Evolutionary conservation across 2,797 vertebrate genomes (phyloP).

Genomic region (Meriones psammophilus): DNA sequence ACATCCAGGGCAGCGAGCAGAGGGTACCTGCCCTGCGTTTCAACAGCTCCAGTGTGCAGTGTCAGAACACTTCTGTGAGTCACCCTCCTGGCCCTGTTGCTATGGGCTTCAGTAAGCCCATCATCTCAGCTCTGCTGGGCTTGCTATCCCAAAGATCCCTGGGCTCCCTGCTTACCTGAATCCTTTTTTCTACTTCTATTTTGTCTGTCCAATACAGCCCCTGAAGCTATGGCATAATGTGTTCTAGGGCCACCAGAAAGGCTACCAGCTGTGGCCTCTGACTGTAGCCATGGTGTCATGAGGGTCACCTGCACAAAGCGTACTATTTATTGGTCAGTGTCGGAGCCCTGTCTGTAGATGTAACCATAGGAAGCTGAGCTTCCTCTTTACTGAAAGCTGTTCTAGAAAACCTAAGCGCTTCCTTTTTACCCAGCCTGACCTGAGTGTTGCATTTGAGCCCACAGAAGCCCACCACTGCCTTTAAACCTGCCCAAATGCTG

Average conservation of each 20-base stretch:
- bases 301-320: neutral
- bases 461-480: neutral
- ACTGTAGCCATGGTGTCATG: neutral
- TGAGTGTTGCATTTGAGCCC: neutral
- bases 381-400: neutral
- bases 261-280: neutral
- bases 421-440: neutral
- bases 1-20: slow-evolving; percentile 95
- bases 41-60: slow-evolving; percentile 99
- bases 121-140: neutral
- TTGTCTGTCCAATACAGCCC: fast-evolving
- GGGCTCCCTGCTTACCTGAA: neutral
- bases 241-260: neutral
- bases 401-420: neutral
- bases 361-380: neutral
- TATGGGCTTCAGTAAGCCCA: neutral
- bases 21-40: slow-evolving; percentile 96
- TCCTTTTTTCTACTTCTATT: neutral
- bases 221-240: fast-evolving
- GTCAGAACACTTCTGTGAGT: slow-evolving; percentile 99
- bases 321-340: neutral
- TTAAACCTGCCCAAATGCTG: neutral
- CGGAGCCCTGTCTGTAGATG: neutral
- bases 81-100: fast-evolving
- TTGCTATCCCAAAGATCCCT: neutral